Conservation (phyloP, 2,888 invertebrate species). For the Tinea pellionella region DNA sequence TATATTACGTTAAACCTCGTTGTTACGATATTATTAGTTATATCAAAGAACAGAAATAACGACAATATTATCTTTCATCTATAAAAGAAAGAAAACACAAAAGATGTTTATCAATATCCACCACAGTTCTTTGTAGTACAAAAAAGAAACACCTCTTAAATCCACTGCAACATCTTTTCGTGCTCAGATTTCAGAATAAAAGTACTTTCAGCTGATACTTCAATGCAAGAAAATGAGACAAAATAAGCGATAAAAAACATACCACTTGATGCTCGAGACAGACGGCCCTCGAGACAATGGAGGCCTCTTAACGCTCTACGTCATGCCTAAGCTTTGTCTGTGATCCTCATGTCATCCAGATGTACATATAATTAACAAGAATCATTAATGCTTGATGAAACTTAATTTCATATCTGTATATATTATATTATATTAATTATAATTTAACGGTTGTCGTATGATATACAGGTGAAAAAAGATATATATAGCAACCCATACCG, state of each 20-base stretch:
- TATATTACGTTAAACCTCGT: too few relatives aligned
- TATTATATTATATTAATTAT: not conserved
- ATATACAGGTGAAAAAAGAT: too few relatives aligned
- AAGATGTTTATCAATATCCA: too few relatives aligned
- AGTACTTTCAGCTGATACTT: slow-evolving; percentile 8
- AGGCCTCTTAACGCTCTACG: not conserved
- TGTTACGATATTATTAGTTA: too few relatives aligned
- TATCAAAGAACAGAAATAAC: too few relatives aligned
- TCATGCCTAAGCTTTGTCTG: slow-evolving; percentile 4
- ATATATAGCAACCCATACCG: too few relatives aligned
- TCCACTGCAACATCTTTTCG: not conserved
- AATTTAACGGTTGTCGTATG: slow-evolving; percentile 30
- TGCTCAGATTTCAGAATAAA: not conserved
- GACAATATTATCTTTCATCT: too few relatives aligned
- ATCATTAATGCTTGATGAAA: not conserved
- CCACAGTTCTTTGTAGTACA: not conserved
- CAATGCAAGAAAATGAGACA: slow-evolving; percentile 14
- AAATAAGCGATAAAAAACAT: slow-evolving; percentile 37
- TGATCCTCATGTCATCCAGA: not conserved
- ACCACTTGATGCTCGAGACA: slow-evolving; percentile 52
- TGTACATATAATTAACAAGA: slow-evolving; percentile 9
- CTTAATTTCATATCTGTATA: not conserved
- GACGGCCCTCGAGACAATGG: slow-evolving; percentile 35
- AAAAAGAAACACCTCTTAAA: not conserved
- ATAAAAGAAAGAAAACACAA: not conserved